Evolutionary conservation across 2,797 vertebrate genomes (phyloP), one percentile per base, ranked within the genome.

Genomic region (Pseudopleuronectes americanus): DNA sequence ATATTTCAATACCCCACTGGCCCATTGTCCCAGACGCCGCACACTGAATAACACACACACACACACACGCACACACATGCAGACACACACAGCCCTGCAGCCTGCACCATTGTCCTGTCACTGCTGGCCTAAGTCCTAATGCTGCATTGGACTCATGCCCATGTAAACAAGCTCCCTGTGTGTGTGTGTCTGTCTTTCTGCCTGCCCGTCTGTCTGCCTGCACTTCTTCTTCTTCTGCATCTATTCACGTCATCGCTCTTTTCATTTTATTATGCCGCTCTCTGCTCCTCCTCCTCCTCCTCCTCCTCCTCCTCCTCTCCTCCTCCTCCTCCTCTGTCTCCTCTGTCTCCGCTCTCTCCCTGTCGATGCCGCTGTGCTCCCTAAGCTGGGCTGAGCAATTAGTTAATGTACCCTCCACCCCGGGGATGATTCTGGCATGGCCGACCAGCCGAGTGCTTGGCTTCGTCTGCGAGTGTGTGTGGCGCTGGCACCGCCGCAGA

Each of bases 351-450:
- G 48, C 58, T 26, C 47, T 19, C 65, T 48, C 59, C 48, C 57
- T 19, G 43, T 84, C 73, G 53, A 73, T 45, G 71, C 84, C 71
- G 78, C 64, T 87, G 83, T 84, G 84, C 64, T 81, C 77, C 71
- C 69, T 81, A 79, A 91, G 88, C 85, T 28, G 83, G 61, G 67
- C 85, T 81, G 75, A 89, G 87, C 90, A 92, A 92, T 92, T 92
- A 91, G 85, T 91, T 89, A 89, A 92, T 90, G 88, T 85, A 83
- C 80, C 87, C 84, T 85, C 77, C 82, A 84, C 81, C 86, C 87
- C 77, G 48, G 83, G 88, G 86, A 82, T 82, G 80, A 86, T 79
- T 83, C 76, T 91, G 84, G 86, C 88, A 83, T 74, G 8, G 77
- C 45, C 26, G 43, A 64, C 68, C 41, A 5, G 51, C 67, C 48